Evolutionary conservation across 2,113 vertebrate species (phyloP), one percentile per base, ranked within the genome.

Genomic region (Tamias sibiricus): DNA sequence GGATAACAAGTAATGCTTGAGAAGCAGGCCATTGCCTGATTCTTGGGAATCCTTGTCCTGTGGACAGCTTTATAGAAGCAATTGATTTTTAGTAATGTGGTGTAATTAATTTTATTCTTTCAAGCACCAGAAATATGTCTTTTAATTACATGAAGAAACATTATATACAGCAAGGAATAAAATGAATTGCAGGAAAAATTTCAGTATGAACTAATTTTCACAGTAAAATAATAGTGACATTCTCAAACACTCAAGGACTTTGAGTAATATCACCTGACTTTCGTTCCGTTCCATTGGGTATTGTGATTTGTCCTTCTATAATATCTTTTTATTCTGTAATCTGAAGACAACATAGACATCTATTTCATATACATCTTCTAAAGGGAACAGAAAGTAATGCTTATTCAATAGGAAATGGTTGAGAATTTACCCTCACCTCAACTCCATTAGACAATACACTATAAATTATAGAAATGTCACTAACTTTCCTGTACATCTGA

Each of bases 1-100:
- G 75, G 54, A 54, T 95, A 97, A 85, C 77, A 96, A 96, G 17
- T 49, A 96, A 89, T 93, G 62, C 94, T 93, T 93, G 83, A 94
- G 71, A 96, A 90, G 28, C 62, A 96, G 57, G 37, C 32, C 80
- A 57, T 71, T 93, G 74, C 74, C 69, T 90, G 57, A 24, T 64
- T 94, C 80, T 97, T 74, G 20, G 74, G 64, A 96, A 95, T 92
- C 54, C 44, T 95, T 79, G 22, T 76, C 40, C 19, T 91, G 64
- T 87, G 0, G 9, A 74, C 91, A 94, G 81, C 74, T 96, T 96
- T 95, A 92, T 90, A 94, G 80, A 94, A 2, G 30, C 32, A 87
- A 90, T 81, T 92, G 89, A 92, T 94, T 94, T 77, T 82, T 77
- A 69, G 47, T 88, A 93, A 95, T 71, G 32, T 91, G 32, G 5